Evolutionary conservation across 2,888 invertebrate genomes (phyloP).

Genomic region (Sialis fuliginosa): DNA sequence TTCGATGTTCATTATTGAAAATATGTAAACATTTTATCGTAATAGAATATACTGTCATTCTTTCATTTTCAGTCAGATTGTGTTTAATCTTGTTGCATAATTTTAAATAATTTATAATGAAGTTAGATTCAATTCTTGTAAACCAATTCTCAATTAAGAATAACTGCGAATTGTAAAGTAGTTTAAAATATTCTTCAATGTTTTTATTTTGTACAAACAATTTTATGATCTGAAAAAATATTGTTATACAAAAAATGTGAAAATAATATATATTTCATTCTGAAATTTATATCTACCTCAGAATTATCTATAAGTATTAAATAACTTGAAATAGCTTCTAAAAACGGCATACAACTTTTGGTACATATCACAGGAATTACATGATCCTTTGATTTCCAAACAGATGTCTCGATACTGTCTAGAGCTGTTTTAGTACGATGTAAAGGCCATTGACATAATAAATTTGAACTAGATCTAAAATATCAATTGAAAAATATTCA

Average conservation of each 20-base stretch:
- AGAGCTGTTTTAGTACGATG: slow-evolving; percentile 26
- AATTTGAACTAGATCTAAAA: slow-evolving; percentile 27
- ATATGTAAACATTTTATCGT: slow-evolving; percentile 42
- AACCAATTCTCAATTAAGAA: slow-evolving; percentile 40
- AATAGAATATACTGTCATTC: slow-evolving; percentile 33
- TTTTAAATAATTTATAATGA: slow-evolving; percentile 33
- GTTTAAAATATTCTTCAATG: slow-evolving; percentile 25
- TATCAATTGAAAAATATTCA: not conserved
- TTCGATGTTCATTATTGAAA: slow-evolving; percentile 36
- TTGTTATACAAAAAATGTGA: not conserved
- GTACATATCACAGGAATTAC: slow-evolving; percentile 27
- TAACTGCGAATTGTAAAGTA: slow-evolving; percentile 19
- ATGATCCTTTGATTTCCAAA: slow-evolving; percentile 26
- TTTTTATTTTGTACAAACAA: slow-evolving; percentile 23
- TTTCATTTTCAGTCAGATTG: slow-evolving; percentile 26
- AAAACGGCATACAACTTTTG: slow-evolving; percentile 27
- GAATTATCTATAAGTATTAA: slow-evolving; percentile 12
- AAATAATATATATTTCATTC: no score
- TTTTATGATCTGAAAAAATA: slow-evolving; percentile 20
- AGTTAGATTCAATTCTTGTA: slow-evolving; percentile 40
- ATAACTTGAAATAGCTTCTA: slow-evolving; percentile 20
- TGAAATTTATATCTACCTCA: slow-evolving; percentile 11
- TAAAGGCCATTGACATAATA: slow-evolving; percentile 24
- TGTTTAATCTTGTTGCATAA: slow-evolving; percentile 19
- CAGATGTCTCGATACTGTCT: slow-evolving; percentile 25